Evolutionary conservation across 2,113 vertebrate species (phyloP), one percentile per base, ranked within the genome.

Genomic region (Marmota flaviventris): DNA sequence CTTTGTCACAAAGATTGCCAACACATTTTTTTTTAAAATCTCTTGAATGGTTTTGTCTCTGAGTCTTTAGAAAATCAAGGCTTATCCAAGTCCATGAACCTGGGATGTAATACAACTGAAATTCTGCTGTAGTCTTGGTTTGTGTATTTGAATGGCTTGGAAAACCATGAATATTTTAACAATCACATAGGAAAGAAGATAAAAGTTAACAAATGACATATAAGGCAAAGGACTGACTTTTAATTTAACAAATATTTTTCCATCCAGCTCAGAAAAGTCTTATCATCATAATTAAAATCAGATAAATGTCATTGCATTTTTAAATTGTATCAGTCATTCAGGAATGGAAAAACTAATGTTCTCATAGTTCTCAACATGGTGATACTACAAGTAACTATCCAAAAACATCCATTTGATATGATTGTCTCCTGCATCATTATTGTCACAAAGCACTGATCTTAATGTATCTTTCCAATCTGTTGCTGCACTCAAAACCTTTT

Each of bases 401-500:
- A 0, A 67, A 51, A 85, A 53, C 18, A 90, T 27, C 13, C 2
- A 8, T 27, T 16, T 34, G 78, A 48, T 29, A n/a, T 25, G 34
- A 65, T 32, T 70, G 14, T 45, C 18, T 58, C 61, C 61, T 45
- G 13, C 4, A 18, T 72, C 24, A 25, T 48, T 13, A 5, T 29
- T 58, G 5, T 29, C 53, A 81, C 0, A 13, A 32, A 88, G 18
- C 20, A 27, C 0, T 81, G 56, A 95, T 87, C 17, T 86, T 63
- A 42, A 56, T 16, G 8, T 12, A 29, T 27, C 29, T 86, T 92
- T 65, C 65, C 61, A 42, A 77, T 75, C 22, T 69, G 18, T 27
- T 70, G 72, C 2, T 93, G 53, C 32, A 89, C 27, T 95, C 51
- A 61, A 96, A 45, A 27, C 14, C 34, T 96, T 91, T 97, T 96